A percentile compares a stretch with the other conserved stretches of the same genome.
Conservation (phyloP, 1,140 invertebrate genomes). For the Pogonomyrmex barbatus region DNA sequence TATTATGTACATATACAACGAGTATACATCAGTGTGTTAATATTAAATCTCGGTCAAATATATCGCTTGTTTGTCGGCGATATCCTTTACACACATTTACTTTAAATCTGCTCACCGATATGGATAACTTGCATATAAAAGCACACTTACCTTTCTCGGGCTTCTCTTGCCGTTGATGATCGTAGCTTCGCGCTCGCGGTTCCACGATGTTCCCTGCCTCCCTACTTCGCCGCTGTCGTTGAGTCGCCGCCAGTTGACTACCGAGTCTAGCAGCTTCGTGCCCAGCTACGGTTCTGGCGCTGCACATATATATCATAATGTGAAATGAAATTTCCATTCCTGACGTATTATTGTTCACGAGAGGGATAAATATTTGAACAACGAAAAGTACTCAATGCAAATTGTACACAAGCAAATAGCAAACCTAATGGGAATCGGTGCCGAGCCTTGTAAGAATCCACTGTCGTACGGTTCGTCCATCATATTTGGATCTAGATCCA, state of each 20-base stretch:
- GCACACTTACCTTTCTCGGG: conserved; percentile 87
- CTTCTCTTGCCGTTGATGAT: conserved; percentile 87
- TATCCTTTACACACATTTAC: conserved; percentile 36
- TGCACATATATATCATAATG: conserved; percentile 68
- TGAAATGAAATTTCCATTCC: conserved; percentile 12
- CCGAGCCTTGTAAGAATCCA: conserved; percentile 84
- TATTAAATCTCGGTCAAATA: neutral
- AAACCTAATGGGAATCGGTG: conserved; percentile 85
- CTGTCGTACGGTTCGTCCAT: conserved; percentile 85
- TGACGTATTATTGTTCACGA: neutral
- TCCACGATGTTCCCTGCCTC: conserved; percentile 83
- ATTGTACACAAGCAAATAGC: neutral
- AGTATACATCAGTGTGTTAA: conserved; percentile 5
- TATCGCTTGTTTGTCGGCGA: neutral
- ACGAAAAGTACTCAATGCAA: neutral
- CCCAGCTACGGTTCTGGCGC: conserved; percentile 90
- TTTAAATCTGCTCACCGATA: conserved; percentile 35
- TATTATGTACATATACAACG: neutral
- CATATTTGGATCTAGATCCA: conserved; percentile 84
- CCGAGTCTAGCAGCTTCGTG: conserved; percentile 92
- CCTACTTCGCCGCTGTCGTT: conserved; percentile 84
- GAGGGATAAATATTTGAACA: neutral
- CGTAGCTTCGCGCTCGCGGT: conserved; percentile 89
- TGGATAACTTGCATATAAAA: neutral
- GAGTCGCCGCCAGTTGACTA: conserved; percentile 89